Percentiles rank a stretch among this genome's conserved stretches.
Evolutionary conservation across 2,797 vertebrate genomes (phyloP).

Genomic region (Capromys pilorides): DNA sequence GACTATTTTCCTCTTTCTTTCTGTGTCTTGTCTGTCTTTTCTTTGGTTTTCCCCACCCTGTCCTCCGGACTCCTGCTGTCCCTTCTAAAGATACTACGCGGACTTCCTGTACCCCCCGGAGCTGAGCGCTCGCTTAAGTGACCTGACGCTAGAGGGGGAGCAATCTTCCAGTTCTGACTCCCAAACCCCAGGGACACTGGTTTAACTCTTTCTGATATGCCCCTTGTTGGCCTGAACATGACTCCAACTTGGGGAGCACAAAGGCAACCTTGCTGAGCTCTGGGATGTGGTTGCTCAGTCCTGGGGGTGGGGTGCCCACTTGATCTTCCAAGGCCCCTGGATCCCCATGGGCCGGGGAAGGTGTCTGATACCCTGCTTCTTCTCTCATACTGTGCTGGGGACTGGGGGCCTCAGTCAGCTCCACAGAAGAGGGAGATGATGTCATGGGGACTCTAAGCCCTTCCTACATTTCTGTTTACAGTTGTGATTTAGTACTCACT

Average conservation of each 20-base stretch:
- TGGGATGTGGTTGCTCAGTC: constrained; percentile 51
- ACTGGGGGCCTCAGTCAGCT: constrained; percentile 55
- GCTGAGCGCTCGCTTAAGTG: constrained; percentile 79
- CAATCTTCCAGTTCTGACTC: constrained; percentile 80
- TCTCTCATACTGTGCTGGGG: constrained; percentile 59
- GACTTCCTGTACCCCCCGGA: constrained; percentile 82
- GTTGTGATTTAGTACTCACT: constrained; percentile 77
- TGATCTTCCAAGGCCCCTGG: constrained; percentile 55
- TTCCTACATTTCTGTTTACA: constrained; percentile 80
- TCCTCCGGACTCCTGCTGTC: constrained; percentile 76
- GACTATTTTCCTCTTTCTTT: constrained; percentile 65
- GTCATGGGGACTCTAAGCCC: constrained; percentile 60
- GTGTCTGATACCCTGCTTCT: constrained; percentile 53
- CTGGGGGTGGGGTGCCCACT: not conserved
- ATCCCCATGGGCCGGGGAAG: constrained; percentile 18
- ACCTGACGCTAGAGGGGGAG: constrained; percentile 81
- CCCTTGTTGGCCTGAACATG: constrained; percentile 52
- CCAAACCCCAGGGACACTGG: constrained; percentile 83
- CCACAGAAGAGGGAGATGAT: constrained; percentile 34
- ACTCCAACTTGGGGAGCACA: constrained; percentile 52
- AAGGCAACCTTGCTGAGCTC: constrained; percentile 59
- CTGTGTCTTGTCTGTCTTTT: constrained; percentile 57
- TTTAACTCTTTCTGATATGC: constrained; percentile 72
- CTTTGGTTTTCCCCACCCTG: constrained; percentile 58
- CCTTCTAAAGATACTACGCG: constrained; percentile 79